phyloP scores from a whole-genome alignment of 2,888 invertebrate genomes.

The Acleris holmiana region DNA sequence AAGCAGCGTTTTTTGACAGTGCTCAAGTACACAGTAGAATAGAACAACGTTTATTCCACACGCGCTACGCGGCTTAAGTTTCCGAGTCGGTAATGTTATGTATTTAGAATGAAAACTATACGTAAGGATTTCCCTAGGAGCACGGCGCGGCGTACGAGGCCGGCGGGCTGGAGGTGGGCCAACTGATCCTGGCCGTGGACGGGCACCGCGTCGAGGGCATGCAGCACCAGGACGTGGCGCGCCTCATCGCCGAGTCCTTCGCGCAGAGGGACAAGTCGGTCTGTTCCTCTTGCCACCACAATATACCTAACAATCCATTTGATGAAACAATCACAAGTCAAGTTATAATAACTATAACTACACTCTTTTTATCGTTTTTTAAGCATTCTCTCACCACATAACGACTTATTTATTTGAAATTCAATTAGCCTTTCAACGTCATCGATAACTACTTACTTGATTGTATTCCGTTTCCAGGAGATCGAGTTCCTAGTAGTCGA shows the following conservation, averaged over 20 bases:
- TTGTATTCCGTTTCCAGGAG: slow-evolving; percentile 79
- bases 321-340: background rate
- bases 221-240: slow-evolving; percentile 95
- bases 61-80: background rate
- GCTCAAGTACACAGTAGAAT: too few species aligned
- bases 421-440: background rate
- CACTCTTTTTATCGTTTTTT: too few species aligned
- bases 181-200: slow-evolving; percentile 96
- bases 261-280: slow-evolving; percentile 92
- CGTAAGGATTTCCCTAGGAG: slow-evolving; percentile 84
- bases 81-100: background rate
- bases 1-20: too few species aligned
- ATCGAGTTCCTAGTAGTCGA: slow-evolving; percentile 97
- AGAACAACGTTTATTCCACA: too few species aligned
- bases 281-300: slow-evolving; percentile 30
- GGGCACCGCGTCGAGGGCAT: slow-evolving; percentile 91
- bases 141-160: slow-evolving; percentile 97
- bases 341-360: too few species aligned
- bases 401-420: background rate
- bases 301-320: background rate
- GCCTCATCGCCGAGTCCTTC: slow-evolving; percentile 96
- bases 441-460: too few species aligned
- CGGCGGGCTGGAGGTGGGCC: slow-evolving; percentile 96
- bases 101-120: background rate
- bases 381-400: too few species aligned